These are phyloP conservation scores for Xestobium rufovillosum DNA, from an alignment of 2,888 invertebrate species.

Conservation along the genomic window DNA sequence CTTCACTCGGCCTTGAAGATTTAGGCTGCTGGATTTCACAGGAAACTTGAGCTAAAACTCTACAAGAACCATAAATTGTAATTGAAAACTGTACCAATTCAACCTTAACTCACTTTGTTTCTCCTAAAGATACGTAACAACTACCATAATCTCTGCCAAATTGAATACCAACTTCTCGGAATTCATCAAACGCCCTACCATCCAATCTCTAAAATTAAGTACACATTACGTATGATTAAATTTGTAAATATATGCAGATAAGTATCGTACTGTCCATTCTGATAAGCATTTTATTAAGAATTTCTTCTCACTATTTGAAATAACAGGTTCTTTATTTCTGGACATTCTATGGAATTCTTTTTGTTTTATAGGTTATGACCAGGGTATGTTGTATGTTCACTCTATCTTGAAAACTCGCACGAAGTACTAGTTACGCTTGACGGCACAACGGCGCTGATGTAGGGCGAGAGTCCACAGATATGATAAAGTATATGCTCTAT, in stretches of 20 bases:
- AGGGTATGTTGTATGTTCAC: too few relatives aligned
- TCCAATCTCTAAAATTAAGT: slow-evolving; percentile 75
- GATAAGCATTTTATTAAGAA: slow-evolving; percentile 59
- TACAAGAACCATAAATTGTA: slow-evolving; percentile 34
- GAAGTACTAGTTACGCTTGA: too few relatives aligned
- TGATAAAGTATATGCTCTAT: too few relatives aligned
- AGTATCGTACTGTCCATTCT: slow-evolving; percentile 55
- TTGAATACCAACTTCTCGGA: slow-evolving; percentile 59
- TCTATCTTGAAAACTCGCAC: too few relatives aligned
- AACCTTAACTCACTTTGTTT: slow-evolving; percentile 56
- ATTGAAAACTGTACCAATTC: slow-evolving; percentile 6
- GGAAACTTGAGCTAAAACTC: slow-evolving; percentile 79
- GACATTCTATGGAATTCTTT: slow-evolving; percentile 35
- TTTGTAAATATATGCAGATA: background rate
- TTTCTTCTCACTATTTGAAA: slow-evolving; percentile 65
- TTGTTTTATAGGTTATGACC: too few relatives aligned
- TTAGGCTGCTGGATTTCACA: slow-evolving; percentile 83
- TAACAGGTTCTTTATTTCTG: slow-evolving; percentile 57
- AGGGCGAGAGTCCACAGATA: too few relatives aligned
- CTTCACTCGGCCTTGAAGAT: slow-evolving; percentile 80
- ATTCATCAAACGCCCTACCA: slow-evolving; percentile 68
- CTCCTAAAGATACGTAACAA: slow-evolving; percentile 68
- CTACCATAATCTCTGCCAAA: slow-evolving; percentile 82
- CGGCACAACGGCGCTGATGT: too few relatives aligned
- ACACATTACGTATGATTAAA: too few relatives aligned